These are phyloP conservation scores for Aphyosemion australe DNA, from an alignment of 2,113 vertebrate species.

Conservation along the genomic window DNA sequence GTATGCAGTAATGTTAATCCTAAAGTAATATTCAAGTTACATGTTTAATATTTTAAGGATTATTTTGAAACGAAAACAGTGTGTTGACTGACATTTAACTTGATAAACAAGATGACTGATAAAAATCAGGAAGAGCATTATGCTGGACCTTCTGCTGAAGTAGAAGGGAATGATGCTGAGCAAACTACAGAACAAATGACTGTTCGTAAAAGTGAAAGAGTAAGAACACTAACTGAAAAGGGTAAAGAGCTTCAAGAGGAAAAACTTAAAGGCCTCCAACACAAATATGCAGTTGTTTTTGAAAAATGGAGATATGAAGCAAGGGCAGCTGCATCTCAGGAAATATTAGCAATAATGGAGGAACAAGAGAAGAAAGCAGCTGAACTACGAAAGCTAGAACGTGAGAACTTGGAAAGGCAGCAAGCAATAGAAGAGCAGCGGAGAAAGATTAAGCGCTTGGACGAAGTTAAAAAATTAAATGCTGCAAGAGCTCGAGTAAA, in stretches of 20 bases:
- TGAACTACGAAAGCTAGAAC: too few species aligned
- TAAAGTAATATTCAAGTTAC: too few species aligned
- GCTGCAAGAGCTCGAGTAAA: too few species aligned
- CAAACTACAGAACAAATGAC: neutral
- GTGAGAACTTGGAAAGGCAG: too few species aligned
- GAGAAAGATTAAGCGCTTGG: too few species aligned
- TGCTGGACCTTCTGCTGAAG: neutral
- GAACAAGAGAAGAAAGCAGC: too few species aligned
- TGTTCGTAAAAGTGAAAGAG: neutral
- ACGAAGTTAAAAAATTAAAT: too few species aligned
- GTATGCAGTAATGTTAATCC: too few species aligned
- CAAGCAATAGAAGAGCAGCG: too few species aligned
- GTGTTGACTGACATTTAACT: neutral
- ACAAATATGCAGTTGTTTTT: neutral
- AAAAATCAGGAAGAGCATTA: neutral
- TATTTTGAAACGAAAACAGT: neutral
- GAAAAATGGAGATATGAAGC: neutral
- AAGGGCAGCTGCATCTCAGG: slow-evolving; percentile 21
- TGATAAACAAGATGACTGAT: neutral
- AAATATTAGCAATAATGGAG: too few species aligned
- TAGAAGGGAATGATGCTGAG: neutral
- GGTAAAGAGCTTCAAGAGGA: slow-evolving; percentile 9
- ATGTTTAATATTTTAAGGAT: too few species aligned
- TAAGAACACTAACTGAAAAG: neutral
- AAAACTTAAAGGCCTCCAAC: neutral